Evolutionary conservation across 2,888 invertebrate genomes (phyloP), one percentile per base, ranked within the genome.

Genomic region (Lasioglossum malachurum): DNA sequence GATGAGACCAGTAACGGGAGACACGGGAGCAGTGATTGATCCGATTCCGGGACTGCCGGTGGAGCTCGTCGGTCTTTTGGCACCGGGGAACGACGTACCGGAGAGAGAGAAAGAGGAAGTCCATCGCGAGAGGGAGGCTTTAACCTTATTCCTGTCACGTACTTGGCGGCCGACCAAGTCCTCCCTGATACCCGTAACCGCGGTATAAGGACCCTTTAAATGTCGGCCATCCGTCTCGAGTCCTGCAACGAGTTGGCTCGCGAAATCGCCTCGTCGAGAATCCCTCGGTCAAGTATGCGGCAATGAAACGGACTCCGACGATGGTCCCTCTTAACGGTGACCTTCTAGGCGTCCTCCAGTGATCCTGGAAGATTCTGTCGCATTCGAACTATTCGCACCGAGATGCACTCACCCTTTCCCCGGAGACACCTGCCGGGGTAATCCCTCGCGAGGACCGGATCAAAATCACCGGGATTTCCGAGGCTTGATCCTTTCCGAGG

Each of bases 121-220:
- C 87, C 73, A 84, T 80, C 72, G 83, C 80, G 78, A 31, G 60
- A 84, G 82, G 86, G 80, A 88, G 82, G 73, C 71, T 86, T 88
- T 83, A 88, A 90, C 89, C 89, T 87, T 86, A 92, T 92, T 93
- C 89, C 75, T 67, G 85, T 91, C 92, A 90, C 91, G 91, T 92
- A 90, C 60, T 78, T 93, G 92, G 91, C 92, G 83, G 60, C 12
- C 79, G 87, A 78, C 92, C 89, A 92, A 87, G 77, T 64, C 79
- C 76, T 71, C 67, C 83, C 27, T 49, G 81, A 53, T 86, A 87
- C 87, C 88, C 83, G 88, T 90, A 84, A 90, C 82, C 86, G 84
- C 82, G 84, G 78, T 87, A 87, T 83, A 83, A 92, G 86, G 86
- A 78, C 80, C 80, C 84, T 83, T 87, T 87, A 82, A 90, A 91